phyloP scores from a whole-genome alignment of 2,113 vertebrate species.

The Redunca redunca region DNA sequence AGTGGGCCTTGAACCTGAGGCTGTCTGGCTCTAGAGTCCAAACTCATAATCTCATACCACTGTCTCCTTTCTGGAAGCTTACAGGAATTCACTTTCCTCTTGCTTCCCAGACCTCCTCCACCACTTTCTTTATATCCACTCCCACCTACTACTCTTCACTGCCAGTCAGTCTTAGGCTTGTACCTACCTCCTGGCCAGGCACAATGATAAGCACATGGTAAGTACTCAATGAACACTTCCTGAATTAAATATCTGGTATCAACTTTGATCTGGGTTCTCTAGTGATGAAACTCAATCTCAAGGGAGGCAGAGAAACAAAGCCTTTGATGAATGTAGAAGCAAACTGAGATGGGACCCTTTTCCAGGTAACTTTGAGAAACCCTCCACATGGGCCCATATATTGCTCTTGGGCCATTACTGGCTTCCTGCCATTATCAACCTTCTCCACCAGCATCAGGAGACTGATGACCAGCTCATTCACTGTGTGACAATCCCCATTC shows the following conservation, averaged over 20 bases:
- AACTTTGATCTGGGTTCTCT: neutral
- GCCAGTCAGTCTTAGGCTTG: neutral
- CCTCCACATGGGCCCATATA: neutral
- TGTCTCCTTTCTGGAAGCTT: neutral
- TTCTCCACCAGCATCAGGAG: neutral
- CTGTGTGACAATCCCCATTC: neutral
- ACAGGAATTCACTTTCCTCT: neutral
- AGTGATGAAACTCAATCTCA: neutral
- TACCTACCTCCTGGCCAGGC: neutral
- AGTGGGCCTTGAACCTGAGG: neutral
- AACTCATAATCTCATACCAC: neutral
- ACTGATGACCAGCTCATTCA: neutral
- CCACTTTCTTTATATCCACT: neutral
- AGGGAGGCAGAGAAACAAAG: neutral
- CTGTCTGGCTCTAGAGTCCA: neutral
- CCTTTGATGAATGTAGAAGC: neutral
- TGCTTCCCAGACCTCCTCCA: neutral
- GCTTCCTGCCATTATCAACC: neutral
- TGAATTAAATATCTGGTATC: neutral
- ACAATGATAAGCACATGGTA: neutral
- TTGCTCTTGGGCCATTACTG: neutral
- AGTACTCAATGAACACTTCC: neutral
- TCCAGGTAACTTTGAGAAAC: neutral
- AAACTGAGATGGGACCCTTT: neutral
- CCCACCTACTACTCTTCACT: neutral